Base-by-base conservation (phyloP, 2,797 vertebrate species). In the Halcyon smyrnensis region DNA sequence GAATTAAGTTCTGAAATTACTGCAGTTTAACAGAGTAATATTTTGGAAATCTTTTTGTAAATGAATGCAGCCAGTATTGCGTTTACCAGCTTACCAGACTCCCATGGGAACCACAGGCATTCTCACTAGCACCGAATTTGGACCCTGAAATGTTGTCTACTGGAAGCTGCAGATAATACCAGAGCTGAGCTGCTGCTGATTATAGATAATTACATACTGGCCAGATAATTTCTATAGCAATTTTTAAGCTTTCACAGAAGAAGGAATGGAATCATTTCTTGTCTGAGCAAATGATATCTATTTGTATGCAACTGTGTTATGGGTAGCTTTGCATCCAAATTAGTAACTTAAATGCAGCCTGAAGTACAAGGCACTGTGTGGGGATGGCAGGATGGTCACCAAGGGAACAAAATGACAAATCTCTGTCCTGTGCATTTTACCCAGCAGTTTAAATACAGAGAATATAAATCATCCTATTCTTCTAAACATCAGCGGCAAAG, bases 231-330 rank as follows among this genome's bases (percentile, higher is more conserved):
- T 84, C 89, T 67, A 32, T 59, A 92, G 87, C 41, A n/a, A 53
- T 78, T 87, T 82, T 86, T 36, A 71, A 94, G 76, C 87, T 93
- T 89, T 91, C 67, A 74, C 36, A 87, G 86, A 53, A 94, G 57
- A 48, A 84, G 64, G 94, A 95, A 84, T 41, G 51, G 64, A 78
- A 80, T 92, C 16, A 89, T 89, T 89, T 75, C 48, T 76, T 75
- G 15, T 59, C 81, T 88, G 75, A 87, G 74, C 60, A 90, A 89
- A 92, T 36, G 24, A 50, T 41, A 60, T 10, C 57, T 51, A 36
- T 90, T 84, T 92, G 63, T 65, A 20, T 60, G 70, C 46, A 65
- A 77, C 23, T 65, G 53, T 67, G 51, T 19, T 69, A 60, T 50
- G 64, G 80, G 37, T 19, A 74, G 39, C 41, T 87, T 60, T 73